phyloP scores from a whole-genome alignment of 2,888 invertebrate species.

The Mactromeris polynyma region DNA sequence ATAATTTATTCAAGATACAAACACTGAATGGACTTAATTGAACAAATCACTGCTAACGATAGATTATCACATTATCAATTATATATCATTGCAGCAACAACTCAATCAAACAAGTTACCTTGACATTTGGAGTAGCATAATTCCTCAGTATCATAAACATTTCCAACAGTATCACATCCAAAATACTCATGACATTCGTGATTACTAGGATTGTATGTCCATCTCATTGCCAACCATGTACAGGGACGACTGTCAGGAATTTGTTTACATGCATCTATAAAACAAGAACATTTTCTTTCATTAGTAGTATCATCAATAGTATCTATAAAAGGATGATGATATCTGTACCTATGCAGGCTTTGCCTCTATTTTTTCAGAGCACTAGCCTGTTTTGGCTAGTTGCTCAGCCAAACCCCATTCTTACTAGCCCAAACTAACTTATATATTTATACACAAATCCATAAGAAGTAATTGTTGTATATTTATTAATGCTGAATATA shows the following conservation, averaged over 20 bases:
- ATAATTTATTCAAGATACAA: too few relatives aligned
- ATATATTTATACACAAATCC: not conserved
- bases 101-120: too few relatives aligned
- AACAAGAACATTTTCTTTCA: not conserved
- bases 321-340: not conserved
- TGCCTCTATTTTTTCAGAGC: not conserved
- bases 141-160: slow-evolving; percentile 51
- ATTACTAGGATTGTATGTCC: slow-evolving; percentile 44
- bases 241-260: slow-evolving; percentile 43
- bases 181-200: slow-evolving; percentile 50
- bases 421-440: not conserved
- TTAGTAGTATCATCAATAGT: too few relatives aligned
- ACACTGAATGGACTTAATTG: too few relatives aligned
- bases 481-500: too few relatives aligned
- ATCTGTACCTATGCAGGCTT: not conserved
- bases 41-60: too few relatives aligned
- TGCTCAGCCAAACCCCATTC: not conserved
- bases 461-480: too few relatives aligned
- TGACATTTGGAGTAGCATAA: slow-evolving; percentile 54
- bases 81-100: too few relatives aligned
- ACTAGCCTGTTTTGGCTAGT: not conserved
- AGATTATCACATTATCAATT: too few relatives aligned
- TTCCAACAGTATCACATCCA: slow-evolving; percentile 58
- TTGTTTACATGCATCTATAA: slow-evolving; percentile 49
- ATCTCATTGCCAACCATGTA: slow-evolving; percentile 12